Base-by-base conservation (phyloP, 37 sponge, comb jelly and placozoan species). In the Chondrilla cf. caribensis region DNA sequence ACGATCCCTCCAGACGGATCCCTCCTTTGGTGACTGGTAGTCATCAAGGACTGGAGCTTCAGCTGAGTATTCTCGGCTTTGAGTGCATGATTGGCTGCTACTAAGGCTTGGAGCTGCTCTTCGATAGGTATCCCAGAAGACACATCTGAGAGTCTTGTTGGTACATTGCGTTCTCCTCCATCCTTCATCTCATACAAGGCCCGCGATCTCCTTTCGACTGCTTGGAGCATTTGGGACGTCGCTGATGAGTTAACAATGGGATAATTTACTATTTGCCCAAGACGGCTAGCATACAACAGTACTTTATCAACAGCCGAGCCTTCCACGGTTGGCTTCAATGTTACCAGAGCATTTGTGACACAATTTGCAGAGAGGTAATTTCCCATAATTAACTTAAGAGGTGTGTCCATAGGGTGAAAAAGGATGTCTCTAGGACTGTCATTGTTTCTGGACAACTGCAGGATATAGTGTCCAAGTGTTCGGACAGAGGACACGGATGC, bases 401-500 rank as follows among this genome's bases (percentile, higher is more conserved):
- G 38, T 38, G 81, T 33, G 41, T 80, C 64, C 0, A n/a, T 64
- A 62, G 60, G 76, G 24, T 73, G 29, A 21, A 62, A 28, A 19
- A 17, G 17, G 57, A 55, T 17, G 17, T 55, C 17, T 11, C 18
- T 68, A 21, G 76, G 25, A 67, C 32, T 28, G 33, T 33, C 68
- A n/a, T 31, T 33, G 15, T 39, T 37, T 18, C 18, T 18, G 0
- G 76, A 37, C 24, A 43, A 4, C 40, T 73, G 40, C 19, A 73
- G 15, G 40, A 73, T 73, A 36, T 25, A 73, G 43, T 73, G 76
- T 6, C 76, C 76, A 5, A 73, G 44, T n/a, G 24, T 25, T 2
- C 76, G 40, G 2, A 73, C 44, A 42, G 76, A 4, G n/a, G 70
- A 80, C 77, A 58, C 79, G 75, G 42, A 87, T 43, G 66, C 86